phyloP scores from a whole-genome alignment of 2,113 vertebrate species.

The Silurus meridionalis region DNA sequence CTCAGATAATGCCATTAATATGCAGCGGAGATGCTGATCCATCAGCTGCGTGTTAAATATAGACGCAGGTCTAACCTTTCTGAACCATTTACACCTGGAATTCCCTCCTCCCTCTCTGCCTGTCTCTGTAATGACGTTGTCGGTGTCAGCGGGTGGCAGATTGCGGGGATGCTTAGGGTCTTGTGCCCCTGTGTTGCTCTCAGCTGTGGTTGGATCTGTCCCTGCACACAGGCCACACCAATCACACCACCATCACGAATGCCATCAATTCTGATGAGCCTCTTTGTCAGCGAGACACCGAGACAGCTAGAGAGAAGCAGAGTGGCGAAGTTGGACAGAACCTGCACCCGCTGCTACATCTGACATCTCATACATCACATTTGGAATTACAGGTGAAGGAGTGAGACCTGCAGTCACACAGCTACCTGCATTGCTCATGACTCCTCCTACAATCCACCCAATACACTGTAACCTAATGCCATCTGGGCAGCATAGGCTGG shows the following conservation, averaged over 20 bases:
- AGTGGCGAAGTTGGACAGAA: slow-evolving; percentile 21
- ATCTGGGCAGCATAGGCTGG: background rate
- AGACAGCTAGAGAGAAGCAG: slow-evolving; percentile 17
- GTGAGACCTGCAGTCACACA: background rate
- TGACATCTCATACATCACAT: slow-evolving; percentile 29
- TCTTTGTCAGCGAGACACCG: slow-evolving; percentile 28
- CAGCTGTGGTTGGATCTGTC: slow-evolving; percentile 36
- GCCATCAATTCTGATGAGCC: slow-evolving; percentile 42
- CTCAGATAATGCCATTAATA: background rate
- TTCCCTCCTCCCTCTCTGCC: background rate
- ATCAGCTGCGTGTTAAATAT: slow-evolving; percentile 18
- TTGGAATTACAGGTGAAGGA: slow-evolving; percentile 14
- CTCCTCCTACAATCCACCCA: background rate
- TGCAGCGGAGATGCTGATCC: slow-evolving; percentile 4
- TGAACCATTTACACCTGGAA: slow-evolving; percentile 18
- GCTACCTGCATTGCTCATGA: background rate
- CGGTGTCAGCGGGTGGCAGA: slow-evolving; percentile 48
- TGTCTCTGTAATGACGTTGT: slow-evolving; percentile 36
- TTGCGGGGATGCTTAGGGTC: slow-evolving; percentile 34
- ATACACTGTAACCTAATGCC: slow-evolving; percentile 12
- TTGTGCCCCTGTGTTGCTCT: slow-evolving; percentile 35
- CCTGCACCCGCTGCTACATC: slow-evolving; percentile 12
- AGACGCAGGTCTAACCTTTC: slow-evolving; percentile 18
- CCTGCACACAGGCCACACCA: slow-evolving; percentile 38
- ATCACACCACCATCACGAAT: slow-evolving; percentile 37